Percentiles rank a stretch among this genome's conserved stretches.
These are phyloP conservation scores for Epinotia nisella DNA, from an alignment of 2,888 invertebrate species.

Conservation along the genomic window DNA sequence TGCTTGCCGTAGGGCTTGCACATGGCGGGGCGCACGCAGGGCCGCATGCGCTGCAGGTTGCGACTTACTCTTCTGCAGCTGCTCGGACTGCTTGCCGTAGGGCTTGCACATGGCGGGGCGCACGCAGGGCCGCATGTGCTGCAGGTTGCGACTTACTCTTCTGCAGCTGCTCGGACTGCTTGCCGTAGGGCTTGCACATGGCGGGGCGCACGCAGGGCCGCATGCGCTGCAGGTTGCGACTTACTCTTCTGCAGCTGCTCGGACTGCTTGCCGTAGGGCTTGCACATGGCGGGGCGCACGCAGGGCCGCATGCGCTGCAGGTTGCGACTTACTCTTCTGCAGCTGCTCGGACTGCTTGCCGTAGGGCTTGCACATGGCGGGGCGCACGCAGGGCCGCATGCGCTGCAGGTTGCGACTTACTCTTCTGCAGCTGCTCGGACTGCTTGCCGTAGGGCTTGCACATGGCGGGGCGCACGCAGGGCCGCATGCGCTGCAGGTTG, in stretches of 20 bases:
- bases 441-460: constrained; percentile 96
- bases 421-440: constrained; percentile 93
- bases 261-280: constrained; percentile 95
- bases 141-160: constrained; percentile 95
- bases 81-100: constrained; percentile 95
- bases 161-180: constrained; percentile 94
- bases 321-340: no score
- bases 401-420: constrained; percentile 94
- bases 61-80: no score
- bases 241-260: constrained; percentile 94
- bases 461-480: constrained; percentile 94
- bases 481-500: constrained; percentile 95
- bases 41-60: constrained; percentile 95
- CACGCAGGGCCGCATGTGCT: constrained; percentile 94
- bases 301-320: constrained; percentile 95
- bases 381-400: constrained; percentile 94
- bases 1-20: constrained; percentile 96
- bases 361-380: constrained; percentile 96
- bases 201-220: constrained; percentile 94
- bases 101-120: constrained; percentile 96
- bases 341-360: constrained; percentile 95
- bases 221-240: constrained; percentile 95
- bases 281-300: constrained; percentile 95
- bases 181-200: constrained; percentile 96
- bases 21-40: constrained; percentile 94